Conservation (phyloP, 2,888 invertebrate species). For the Kryphioiulus occultus region DNA sequence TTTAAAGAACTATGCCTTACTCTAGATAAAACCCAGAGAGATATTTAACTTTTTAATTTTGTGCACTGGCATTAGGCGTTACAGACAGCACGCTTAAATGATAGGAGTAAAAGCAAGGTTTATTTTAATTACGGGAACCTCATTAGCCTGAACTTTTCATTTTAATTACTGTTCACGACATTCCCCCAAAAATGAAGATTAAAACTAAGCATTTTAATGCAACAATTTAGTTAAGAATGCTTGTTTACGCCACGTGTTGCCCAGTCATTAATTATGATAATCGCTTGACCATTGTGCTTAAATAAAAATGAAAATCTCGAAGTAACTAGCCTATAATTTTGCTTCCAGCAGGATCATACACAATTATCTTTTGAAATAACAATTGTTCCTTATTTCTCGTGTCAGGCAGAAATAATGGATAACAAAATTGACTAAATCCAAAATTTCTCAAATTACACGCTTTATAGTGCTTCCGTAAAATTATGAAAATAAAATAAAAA, state of each 20-base stretch:
- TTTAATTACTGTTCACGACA: background rate
- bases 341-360: background rate
- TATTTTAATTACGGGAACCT: background rate
- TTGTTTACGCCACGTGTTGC: background rate
- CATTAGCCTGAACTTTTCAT: background rate
- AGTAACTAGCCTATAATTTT: background rate
- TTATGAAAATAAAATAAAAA: background rate
- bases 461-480: background rate
- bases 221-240: background rate
- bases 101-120: background rate
- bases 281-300: background rate
- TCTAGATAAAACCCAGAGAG: background rate
- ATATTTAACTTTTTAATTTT: background rate
- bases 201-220: background rate
- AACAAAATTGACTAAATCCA: background rate
- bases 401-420: background rate
- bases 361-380: background rate
- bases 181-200: background rate
- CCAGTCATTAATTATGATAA: background rate
- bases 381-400: background rate
- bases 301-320: background rate
- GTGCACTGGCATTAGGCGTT: background rate
- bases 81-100: background rate
- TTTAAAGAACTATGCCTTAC: background rate
- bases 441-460: background rate